A percentile compares a stretch with the other conserved stretches of the same genome.
Conservation (phyloP, 2,113 vertebrate genomes). For the Pterocles burchelli region DNA sequence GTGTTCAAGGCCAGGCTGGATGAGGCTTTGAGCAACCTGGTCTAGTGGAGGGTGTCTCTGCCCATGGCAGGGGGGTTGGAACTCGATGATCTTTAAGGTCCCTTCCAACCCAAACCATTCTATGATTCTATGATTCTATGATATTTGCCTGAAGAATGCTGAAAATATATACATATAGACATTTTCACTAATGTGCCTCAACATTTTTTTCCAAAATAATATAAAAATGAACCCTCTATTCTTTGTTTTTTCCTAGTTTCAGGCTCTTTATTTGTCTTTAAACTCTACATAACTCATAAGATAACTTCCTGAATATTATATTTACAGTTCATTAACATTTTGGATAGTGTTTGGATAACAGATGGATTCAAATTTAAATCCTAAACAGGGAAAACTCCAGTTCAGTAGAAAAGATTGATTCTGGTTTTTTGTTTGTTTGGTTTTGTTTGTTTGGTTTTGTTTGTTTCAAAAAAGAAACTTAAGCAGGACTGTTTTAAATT, state of each 20-base stretch:
- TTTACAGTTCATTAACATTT: not conserved
- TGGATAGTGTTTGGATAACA: not conserved
- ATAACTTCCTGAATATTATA: not conserved
- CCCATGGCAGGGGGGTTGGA: no score
- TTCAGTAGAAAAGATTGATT: not conserved
- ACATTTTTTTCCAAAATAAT: not conserved
- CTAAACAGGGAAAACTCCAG: not conserved
- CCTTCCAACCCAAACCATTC: no score
- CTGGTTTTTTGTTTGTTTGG: not conserved
- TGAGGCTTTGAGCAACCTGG: no score
- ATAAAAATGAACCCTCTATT: not conserved
- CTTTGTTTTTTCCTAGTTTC: not conserved
- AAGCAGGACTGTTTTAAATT: not conserved
- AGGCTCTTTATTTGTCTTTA: not conserved
- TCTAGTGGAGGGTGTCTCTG: no score
- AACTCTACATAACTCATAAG: not conserved
- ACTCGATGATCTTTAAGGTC: no score
- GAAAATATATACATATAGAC: not conserved
- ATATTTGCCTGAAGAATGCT: not conserved
- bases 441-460: not conserved
- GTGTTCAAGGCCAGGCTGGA: no score
- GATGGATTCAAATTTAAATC: not conserved
- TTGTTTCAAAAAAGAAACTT: not conserved
- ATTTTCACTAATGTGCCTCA: not conserved
- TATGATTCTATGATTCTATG: no score